phyloP scores from a whole-genome alignment of 92 coral and sea anemone genomes.

The Porites divaricata region DNA sequence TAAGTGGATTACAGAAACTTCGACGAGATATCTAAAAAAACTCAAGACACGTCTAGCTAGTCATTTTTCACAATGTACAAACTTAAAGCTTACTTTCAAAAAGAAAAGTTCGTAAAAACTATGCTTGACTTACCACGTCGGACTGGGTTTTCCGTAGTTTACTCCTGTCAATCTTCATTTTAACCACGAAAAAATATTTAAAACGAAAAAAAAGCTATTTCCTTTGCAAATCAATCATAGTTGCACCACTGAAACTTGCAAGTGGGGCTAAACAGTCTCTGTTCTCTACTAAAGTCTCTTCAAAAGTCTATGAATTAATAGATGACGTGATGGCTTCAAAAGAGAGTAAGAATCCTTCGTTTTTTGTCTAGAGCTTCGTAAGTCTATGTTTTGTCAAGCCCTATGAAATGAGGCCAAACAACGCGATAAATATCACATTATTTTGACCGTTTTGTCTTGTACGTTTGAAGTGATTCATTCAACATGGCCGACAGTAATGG shows the following conservation, averaged over 20 bases:
- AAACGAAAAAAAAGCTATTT: background rate
- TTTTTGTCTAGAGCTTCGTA: background rate
- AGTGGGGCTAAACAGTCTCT: conserved; percentile 14
- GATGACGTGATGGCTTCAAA: conserved; percentile 19
- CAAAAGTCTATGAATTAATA: background rate
- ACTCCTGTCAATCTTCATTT: conserved; percentile 97
- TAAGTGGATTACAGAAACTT: no score
- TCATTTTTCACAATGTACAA: background rate
- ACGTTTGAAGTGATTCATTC: conserved; percentile 72
- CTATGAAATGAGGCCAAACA: conserved; percentile 27
- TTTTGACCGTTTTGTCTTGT: conserved; percentile 26
- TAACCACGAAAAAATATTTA: conserved; percentile 13
- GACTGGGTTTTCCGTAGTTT: conserved; percentile 97
- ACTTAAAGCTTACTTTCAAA: background rate
- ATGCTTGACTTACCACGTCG: conserved; percentile 83
- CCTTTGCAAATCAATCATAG: conserved; percentile 11
- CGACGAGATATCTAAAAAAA: background rate
- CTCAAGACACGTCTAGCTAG: background rate
- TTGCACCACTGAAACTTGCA: conserved; percentile 4
- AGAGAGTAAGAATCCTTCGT: background rate
- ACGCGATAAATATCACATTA: conserved; percentile 38
- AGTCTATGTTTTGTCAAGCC: conserved; percentile 10
- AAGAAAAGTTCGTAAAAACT: background rate
- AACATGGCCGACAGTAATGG: conserved; percentile 86
- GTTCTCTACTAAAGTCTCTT: background rate